phyloP scores from a whole-genome alignment of 2,888 invertebrate genomes.

The Melipona beecheii region DNA sequence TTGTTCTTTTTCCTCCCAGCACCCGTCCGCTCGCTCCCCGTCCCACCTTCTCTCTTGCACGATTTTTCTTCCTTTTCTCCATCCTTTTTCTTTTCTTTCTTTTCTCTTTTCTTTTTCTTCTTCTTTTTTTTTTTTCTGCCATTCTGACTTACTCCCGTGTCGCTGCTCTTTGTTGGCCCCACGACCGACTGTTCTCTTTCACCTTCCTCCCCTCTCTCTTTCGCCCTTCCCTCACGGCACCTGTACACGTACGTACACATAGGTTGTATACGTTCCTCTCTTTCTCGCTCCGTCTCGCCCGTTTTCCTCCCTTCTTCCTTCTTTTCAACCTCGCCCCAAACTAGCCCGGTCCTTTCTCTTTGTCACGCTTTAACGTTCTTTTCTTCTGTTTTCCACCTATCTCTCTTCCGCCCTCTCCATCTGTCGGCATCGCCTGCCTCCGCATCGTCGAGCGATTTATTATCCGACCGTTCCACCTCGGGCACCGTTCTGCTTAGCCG shows the following conservation, averaged over 20 bases:
- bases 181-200: constrained; percentile 15
- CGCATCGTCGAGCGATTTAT: constrained; percentile 69
- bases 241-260: not conserved
- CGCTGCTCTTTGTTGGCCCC: not conserved
- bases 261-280: not conserved
- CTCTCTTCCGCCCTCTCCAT: constrained; percentile 49
- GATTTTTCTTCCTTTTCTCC: constrained; percentile 7
- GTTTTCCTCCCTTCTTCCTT: not conserved
- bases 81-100: not conserved
- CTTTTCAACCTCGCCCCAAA: not conserved
- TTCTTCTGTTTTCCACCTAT: constrained; percentile 55
- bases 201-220: not conserved
- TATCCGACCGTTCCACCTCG: constrained; percentile 68
- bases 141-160: constrained; percentile 23
- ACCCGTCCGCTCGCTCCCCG: not conserved
- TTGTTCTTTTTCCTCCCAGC: not conserved
- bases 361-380: constrained; percentile 45
- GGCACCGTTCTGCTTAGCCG: constrained; percentile 73
- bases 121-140: not conserved
- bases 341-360: constrained; percentile 27
- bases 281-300: not conserved
- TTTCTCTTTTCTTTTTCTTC: not conserved
- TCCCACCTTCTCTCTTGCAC: constrained; percentile 8
- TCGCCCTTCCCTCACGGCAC: not conserved
- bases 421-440: constrained; percentile 67